Percentiles rank a stretch among this genome's conserved stretches.
Evolutionary conservation across 2,888 invertebrate species (phyloP).

Genomic region (Erebia epiphron): DNA sequence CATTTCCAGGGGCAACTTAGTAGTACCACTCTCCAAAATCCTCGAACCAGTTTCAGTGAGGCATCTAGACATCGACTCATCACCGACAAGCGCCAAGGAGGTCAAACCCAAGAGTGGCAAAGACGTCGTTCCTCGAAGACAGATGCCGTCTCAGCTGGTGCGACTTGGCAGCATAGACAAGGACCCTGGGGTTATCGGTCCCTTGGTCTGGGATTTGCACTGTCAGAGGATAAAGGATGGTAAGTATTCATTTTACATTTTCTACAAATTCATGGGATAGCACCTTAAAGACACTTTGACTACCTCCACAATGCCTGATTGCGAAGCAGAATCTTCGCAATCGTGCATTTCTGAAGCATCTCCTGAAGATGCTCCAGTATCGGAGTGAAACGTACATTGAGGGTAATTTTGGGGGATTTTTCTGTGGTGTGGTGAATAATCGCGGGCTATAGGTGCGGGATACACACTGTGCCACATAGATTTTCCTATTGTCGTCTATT

Average conservation of each 20-base stretch:
- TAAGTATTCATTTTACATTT: constrained; percentile 42
- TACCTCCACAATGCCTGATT: too few species aligned
- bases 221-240: constrained; percentile 86
- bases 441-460: too few species aligned
- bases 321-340: too few species aligned
- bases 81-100: constrained; percentile 55
- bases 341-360: too few species aligned
- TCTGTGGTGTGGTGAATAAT: too few species aligned
- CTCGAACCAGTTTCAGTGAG: constrained; percentile 90
- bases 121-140: constrained; percentile 65
- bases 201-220: constrained; percentile 92
- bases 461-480: too few species aligned
- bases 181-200: constrained; percentile 93
- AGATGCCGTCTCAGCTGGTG: constrained; percentile 77
- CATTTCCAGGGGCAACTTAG: constrained; percentile 85
- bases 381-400: too few species aligned
- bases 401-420: too few species aligned
- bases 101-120: constrained; percentile 45
- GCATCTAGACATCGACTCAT: constrained; percentile 85
- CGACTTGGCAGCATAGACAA: constrained; percentile 89
- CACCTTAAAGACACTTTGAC: too few species aligned
- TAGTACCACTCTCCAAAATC: constrained; percentile 90
- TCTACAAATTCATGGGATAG: too few species aligned
- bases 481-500: too few species aligned
- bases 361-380: too few species aligned